Base-by-base conservation (phyloP, 2,797 vertebrate genomes). In the Morus bassanus region DNA sequence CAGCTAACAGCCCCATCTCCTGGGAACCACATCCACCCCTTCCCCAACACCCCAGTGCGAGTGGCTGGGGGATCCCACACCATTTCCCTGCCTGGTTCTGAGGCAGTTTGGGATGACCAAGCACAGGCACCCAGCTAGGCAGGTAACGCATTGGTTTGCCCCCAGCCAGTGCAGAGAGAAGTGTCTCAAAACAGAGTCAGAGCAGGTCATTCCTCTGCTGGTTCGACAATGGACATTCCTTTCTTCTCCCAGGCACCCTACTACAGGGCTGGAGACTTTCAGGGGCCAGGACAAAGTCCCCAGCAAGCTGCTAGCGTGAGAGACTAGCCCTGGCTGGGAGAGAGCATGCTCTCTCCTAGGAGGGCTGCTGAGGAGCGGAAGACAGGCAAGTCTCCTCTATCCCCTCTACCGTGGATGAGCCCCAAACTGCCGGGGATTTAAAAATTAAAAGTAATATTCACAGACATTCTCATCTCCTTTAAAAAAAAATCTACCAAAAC, bases 1-100 rank as follows among this genome's bases (percentile, higher is more conserved):
- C 5, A 41, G 30, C 48, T 18, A 50, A 35, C 27, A 45, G 5
- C 21, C 33, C 24, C 2, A 0, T 46, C 11, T 1, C 35, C 7
- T 9, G 6, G 14, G 23, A 80, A 6, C 39, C 3, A 2, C 35
- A 53, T 18, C 35, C 22, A 39, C 13, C 24, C 31, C 18, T 35
- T 75, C 28, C 28, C 33, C 35, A 48, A 24, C 35, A 48, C 10
- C 5, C 25, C 5, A 4, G 39, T 18, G 31, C 2, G 3, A 64
- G 23, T 0, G 0, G 6, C 25, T 37, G 7, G 11, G 10, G 10
- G 5, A 2, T 37, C 41, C 33, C 16, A 2, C 22, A 31, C 19
- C 13, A 9, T 11, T 7, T 45, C 33, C 48, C 37, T 24, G 31
- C 33, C 25, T 60, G 24, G 22, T 39, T 48, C n/a, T 43, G 61